Conservation (phyloP, 2,888 invertebrate species). For the Hypolimnas misippus region DNA sequence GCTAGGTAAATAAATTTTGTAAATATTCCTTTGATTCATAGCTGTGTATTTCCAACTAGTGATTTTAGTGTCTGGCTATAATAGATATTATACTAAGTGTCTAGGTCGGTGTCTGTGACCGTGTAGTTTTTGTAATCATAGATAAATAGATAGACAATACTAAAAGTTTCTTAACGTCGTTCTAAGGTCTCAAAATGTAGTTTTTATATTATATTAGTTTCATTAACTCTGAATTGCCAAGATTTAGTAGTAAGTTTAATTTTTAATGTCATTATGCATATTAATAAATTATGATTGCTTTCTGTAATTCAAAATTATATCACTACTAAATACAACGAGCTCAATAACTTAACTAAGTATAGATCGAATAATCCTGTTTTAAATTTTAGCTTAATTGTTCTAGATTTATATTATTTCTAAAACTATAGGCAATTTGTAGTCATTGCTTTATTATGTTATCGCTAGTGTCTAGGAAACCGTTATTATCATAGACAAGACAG, state of each 20-base stretch:
- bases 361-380: too few relatives aligned
- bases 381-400: too few relatives aligned
- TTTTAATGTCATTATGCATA: not conserved
- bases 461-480: too few relatives aligned
- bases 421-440: too few relatives aligned
- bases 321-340: not conserved
- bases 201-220: conserved; percentile 30
- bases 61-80: conserved; percentile 22
- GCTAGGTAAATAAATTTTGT: not conserved
- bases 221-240: conserved; percentile 23
- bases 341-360: too few relatives aligned
- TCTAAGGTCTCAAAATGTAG: conserved; percentile 36
- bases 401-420: too few relatives aligned
- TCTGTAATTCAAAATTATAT: not conserved
- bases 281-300: not conserved
- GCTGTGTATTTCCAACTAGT: conserved; percentile 18
- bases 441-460: too few relatives aligned
- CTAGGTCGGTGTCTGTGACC: conserved; percentile 56
- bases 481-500: too few relatives aligned
- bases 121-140: conserved; percentile 67
- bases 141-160: conserved; percentile 43
- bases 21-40: conserved; percentile 10
- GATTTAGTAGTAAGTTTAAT: conserved; percentile 9
- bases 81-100: conserved; percentile 48
- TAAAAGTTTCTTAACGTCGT: conserved; percentile 31